A percentile compares a stretch with the other conserved stretches of the same genome.
Conservation (phyloP, 2,888 invertebrate species). For the Drosophila conformis region DNA sequence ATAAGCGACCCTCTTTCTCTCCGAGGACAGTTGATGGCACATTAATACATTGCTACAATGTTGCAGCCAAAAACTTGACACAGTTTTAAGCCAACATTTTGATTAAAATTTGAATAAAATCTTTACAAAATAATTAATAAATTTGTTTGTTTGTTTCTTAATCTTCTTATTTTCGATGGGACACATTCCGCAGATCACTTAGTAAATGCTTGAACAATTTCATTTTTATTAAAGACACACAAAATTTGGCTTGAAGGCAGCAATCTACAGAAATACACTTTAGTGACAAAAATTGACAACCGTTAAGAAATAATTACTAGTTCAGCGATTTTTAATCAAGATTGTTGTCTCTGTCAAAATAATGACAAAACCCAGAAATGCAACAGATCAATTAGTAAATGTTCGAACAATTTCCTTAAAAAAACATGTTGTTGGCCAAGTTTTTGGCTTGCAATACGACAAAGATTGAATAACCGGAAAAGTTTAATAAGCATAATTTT, state of each 20-base stretch:
- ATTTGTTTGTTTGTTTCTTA: neutral
- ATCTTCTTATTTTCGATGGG: neutral
- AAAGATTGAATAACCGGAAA: slow-evolving; percentile 55
- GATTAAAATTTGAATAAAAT: neutral
- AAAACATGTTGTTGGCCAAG: slow-evolving; percentile 37
- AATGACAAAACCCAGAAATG: neutral
- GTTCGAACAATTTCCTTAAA: neutral
- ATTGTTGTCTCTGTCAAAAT: neutral
- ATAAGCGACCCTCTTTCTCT: neutral
- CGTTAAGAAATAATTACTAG: neutral
- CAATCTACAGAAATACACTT: neutral
- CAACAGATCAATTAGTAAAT: neutral
- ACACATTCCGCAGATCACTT: neutral
- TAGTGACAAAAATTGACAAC: neutral
- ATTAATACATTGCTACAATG: neutral
- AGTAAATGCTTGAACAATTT: neutral
- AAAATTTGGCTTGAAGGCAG: slow-evolving; percentile 12
- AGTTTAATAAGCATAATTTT: slow-evolving; percentile 55
- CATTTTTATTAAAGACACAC: neutral
- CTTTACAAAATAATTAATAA: neutral
- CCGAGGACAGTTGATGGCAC: neutral
- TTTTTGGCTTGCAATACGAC: slow-evolving; percentile 33
- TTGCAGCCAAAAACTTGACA: neutral
- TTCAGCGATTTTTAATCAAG: neutral
- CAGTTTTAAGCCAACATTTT: neutral